phyloP scores from a whole-genome alignment of 1,140 invertebrate species.

The Phenacoccus solenopsis region DNA sequence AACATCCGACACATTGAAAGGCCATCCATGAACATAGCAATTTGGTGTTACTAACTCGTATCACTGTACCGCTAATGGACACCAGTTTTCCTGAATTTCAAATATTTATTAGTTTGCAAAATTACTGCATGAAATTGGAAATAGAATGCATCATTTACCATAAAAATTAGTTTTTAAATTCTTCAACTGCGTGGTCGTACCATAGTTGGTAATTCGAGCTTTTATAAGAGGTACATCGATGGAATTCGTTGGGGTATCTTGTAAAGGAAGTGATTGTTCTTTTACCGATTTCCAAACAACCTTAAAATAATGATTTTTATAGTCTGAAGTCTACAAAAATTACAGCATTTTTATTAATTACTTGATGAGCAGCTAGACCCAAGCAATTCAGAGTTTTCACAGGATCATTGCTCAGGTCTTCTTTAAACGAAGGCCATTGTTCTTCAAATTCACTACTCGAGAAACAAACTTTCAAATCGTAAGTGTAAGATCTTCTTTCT shows the following conservation, averaged over 20 bases:
- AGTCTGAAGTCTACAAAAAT: background rate
- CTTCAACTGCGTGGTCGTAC: slow-evolving; percentile 50
- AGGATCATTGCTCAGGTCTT: slow-evolving; percentile 50
- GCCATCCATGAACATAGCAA: slow-evolving; percentile 60
- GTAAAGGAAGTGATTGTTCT: slow-evolving; percentile 29
- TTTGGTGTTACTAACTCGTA: slow-evolving; percentile 62
- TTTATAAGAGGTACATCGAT: slow-evolving; percentile 38
- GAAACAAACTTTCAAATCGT: slow-evolving; percentile 50
- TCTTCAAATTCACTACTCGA: slow-evolving; percentile 43
- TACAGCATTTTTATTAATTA: slow-evolving; percentile 28
- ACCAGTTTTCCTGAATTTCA: slow-evolving; percentile 61
- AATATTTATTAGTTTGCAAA: background rate
- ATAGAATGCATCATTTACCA: slow-evolving; percentile 45
- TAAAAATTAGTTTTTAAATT: slow-evolving; percentile 64
- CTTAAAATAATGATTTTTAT: slow-evolving; percentile 28
- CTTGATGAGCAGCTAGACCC: slow-evolving; percentile 59
- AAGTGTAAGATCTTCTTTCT: slow-evolving; percentile 43
- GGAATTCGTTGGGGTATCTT: slow-evolving; percentile 24
- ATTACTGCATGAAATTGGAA: slow-evolving; percentile 5
- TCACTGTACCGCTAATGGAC: slow-evolving; percentile 71
- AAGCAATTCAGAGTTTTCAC: slow-evolving; percentile 48
- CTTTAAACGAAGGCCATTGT: slow-evolving; percentile 47
- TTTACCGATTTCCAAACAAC: slow-evolving; percentile 35
- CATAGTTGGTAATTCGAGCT: slow-evolving; percentile 56
- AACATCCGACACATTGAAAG: slow-evolving; percentile 63